Conservation (phyloP, 2,797 vertebrate species). For the Silurus aristotelis region DNA sequence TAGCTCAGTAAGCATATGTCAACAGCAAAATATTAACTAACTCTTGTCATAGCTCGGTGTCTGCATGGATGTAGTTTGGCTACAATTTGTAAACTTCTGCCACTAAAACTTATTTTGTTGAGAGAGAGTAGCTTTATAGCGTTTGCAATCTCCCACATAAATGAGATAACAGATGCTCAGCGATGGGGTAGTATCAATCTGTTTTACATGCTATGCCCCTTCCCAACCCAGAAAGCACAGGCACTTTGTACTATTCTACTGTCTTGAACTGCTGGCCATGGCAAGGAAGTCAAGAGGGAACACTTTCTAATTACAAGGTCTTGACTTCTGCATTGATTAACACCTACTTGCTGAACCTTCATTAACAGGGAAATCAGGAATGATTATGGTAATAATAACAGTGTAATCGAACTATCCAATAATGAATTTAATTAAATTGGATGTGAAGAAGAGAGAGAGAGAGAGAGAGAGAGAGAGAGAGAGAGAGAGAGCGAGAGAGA, state of each 20-base stretch:
- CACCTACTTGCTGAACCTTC: neutral
- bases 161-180: neutral
- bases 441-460: conserved; percentile 28
- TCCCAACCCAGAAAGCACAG: neutral
- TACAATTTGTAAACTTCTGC: neutral
- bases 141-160: neutral
- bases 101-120: neutral
- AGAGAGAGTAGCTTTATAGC: too few species aligned
- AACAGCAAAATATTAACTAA: neutral
- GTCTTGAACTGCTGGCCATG: neutral
- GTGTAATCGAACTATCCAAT: too few species aligned
- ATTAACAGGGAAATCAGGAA: neutral
- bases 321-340: neutral
- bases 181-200: neutral
- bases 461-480: neutral
- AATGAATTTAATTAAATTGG: neutral
- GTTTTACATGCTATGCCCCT: neutral
- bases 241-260: neutral
- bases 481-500: neutral
- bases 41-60: neutral
- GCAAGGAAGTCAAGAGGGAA: neutral
- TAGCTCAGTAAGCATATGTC: neutral
- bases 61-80: neutral
- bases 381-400: neutral
- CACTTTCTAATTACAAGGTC: neutral